Evolutionary conservation across 1,140 invertebrate genomes (phyloP), one percentile per base, ranked within the genome.

Genomic region (Drosophila saltans): DNA sequence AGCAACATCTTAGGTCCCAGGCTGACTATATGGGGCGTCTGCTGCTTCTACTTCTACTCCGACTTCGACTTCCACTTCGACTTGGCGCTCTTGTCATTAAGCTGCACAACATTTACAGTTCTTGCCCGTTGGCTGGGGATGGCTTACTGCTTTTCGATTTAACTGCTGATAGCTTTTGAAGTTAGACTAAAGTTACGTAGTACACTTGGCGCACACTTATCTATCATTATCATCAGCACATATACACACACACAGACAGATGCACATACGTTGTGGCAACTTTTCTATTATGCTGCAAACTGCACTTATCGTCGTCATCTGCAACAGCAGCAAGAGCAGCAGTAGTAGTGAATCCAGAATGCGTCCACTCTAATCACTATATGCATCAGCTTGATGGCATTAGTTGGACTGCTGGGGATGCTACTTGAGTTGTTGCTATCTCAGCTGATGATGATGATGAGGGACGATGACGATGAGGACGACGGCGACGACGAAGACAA

Each of bases 111-210:
- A 80, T 86, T 86, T 86, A 86, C 83, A 88, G 84, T 86, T 86
- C 80, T 89, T 89, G 81, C 66, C 84, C 84, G 81, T 72, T 80
- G 83, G 82, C 82, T 80, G 56, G 72, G 45, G 57, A 24, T 81
- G 71, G 76, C 75, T 78, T 81, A 82, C 80, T 83, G 83, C 80
- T 84, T 89, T 89, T 84, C 84, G 84, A 89, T 88, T 88, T 89
- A 89, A 90, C 80, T 89, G 84, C 84, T 89, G 84, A 89, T 89
- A 89, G 84, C 84, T 84, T 86, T 86, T 78, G 84, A 89, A 89
- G 83, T 86, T 89, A 69, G 83, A 89, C 65, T 80, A 88, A 72
- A 89, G 80, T 89, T 89, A 89, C 84, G 84, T 86, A 86, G 75
- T 89, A 77, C 77, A 83, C 80, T 88, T 88, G 83, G 84, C 83